Base-by-base conservation (phyloP, 53 echinoderm and acorn worm genomes). In the Actinopyga echinites region DNA sequence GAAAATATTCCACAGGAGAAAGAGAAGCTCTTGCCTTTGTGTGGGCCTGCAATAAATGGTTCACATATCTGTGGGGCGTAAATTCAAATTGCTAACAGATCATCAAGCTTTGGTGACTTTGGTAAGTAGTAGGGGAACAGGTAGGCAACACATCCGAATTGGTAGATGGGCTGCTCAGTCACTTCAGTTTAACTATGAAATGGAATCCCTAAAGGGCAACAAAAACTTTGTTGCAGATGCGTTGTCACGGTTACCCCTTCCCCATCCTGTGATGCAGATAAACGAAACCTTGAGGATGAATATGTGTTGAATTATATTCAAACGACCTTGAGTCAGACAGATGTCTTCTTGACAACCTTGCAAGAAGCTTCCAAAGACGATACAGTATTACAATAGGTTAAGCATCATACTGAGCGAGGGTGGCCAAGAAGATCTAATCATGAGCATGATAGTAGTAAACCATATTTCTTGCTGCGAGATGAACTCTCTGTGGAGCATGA, bases 31-130 rank as follows among this genome's bases (percentile, higher is more conserved):
- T 92, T 5, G 81, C 85, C 13, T 88, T 85, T 30, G 77, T 85
- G 4, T 88, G 91, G 89, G 92, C 86, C 6, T 86, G 86, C 54
- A 67, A 86, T 59, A 88, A 92, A 54, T 92, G 89, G 92, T 86
- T 83, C 53, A 77, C 83, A 24, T 92, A 92, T 26, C 26, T 91
- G 0, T 91, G 83, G 90, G 88, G 30, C 74, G 87, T 23, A 79
- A 79, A 30, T 91, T 91, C 43, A 64, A 32, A 38, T 62, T 91
- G 4, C 54, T 84, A 6, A 91, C 87, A 3, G 87, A 91, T 32
- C 91, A 91, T 23, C 80, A 29, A 26, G 78, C 89, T 15, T 63
- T 88, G 31, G 64, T 62, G 5, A 78, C 84, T 4, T 75, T 88
- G 22, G 54, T 83, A 21, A 73, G 62, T 22, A 64, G 73, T 4